These are phyloP conservation scores for Eupelmus urozonus DNA, from an alignment of 2,888 invertebrate species.

Conservation along the genomic window DNA sequence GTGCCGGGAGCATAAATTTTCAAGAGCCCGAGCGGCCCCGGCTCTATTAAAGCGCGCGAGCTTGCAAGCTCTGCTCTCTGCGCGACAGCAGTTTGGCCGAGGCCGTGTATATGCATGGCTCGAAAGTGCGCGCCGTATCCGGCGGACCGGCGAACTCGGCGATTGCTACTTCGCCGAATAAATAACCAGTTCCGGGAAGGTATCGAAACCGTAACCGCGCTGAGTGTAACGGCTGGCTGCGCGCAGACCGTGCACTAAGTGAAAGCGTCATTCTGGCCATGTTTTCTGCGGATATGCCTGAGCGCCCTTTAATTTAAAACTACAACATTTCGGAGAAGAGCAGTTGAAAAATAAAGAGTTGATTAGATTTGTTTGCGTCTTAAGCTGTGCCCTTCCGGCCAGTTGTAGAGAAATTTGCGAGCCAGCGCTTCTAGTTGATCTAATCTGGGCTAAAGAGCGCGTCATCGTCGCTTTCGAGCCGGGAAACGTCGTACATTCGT, in stretches of 20 bases:
- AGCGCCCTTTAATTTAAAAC: not conserved
- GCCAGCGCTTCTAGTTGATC: slow-evolving; percentile 30
- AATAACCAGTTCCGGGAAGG: not conserved
- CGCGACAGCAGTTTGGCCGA: too few species aligned
- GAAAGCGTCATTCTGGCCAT: too few species aligned
- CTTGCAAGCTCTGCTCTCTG: not conserved
- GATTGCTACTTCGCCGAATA: slow-evolving; percentile 3
- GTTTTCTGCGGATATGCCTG: too few species aligned
- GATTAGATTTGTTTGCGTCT: slow-evolving; percentile 36
- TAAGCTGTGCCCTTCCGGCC: too few species aligned
- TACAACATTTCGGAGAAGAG: not conserved
- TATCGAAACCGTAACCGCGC: not conserved
- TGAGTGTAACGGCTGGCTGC: not conserved
- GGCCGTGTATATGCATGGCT: too few species aligned
- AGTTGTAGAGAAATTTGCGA: slow-evolving; percentile 19
- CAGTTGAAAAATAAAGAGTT: slow-evolving; percentile 13
- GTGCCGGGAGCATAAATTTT: slow-evolving; percentile 58
- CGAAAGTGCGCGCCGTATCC: too few species aligned
- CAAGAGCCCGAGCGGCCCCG: not conserved
- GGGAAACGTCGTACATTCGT: too few species aligned
- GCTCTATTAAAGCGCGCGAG: not conserved
- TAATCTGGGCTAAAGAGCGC: too few species aligned
- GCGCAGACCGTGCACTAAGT: not conserved
- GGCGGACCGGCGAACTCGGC: not conserved
- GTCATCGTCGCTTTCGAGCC: too few species aligned